A percentile compares a stretch with the other conserved stretches of the same genome.
These are phyloP conservation scores for Halocynthia aurantium DNA, from an alignment of 23 tunicate genomes.

Conservation along the genomic window DNA sequence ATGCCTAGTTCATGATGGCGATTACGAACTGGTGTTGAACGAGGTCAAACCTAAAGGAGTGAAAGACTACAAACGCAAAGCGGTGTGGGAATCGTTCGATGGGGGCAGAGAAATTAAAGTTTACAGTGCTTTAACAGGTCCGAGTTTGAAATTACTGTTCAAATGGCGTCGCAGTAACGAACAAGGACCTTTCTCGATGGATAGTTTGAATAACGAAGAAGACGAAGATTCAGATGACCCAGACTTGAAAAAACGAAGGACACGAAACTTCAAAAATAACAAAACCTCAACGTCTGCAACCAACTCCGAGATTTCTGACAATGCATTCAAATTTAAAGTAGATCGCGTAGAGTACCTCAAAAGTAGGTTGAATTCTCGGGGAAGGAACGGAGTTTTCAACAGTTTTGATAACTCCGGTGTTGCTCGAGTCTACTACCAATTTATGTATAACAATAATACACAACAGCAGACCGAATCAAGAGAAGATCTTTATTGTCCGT, in stretches of 20 bases:
- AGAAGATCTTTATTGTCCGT: constrained; percentile 75
- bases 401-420: not conserved
- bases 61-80: constrained; percentile 45
- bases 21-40: constrained; percentile 62
- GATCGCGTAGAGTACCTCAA: constrained; percentile 58
- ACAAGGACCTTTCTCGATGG: constrained; percentile 19
- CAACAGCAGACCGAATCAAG: constrained; percentile 91
- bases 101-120: constrained; percentile 87
- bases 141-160: not conserved
- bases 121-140: constrained; percentile 31
- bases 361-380: not conserved
- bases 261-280: not conserved
- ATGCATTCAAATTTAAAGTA: constrained; percentile 16
- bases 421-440: constrained; percentile 60
- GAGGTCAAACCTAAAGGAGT: constrained; percentile 17
- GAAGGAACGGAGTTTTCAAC: not conserved
- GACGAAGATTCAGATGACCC: constrained; percentile 10
- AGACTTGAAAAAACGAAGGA: constrained; percentile 2
- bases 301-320: constrained; percentile 1
- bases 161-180: constrained; percentile 6
- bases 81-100: constrained; percentile 85
- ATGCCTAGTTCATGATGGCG: constrained; percentile 36
- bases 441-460: constrained; percentile 82
- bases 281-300: not conserved
- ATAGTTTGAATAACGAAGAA: constrained; percentile 29